Base-by-base conservation (phyloP, 2,888 invertebrate genomes). In the Drosophila formosana region DNA sequence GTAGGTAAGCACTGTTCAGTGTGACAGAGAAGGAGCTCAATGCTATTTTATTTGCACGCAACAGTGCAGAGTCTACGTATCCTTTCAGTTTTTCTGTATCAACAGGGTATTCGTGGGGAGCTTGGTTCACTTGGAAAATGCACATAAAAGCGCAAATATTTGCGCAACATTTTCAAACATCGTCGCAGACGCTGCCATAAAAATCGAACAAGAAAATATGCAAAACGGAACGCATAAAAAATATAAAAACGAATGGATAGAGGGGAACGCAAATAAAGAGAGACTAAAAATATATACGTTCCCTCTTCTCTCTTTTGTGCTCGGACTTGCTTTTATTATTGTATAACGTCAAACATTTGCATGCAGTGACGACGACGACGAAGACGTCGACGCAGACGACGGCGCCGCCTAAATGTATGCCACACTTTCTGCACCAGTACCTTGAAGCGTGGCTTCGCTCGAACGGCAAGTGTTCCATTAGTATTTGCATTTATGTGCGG, bases 111-210 rank as follows among this genome's bases (percentile, higher is more conserved):
- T 9, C 1, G 3, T 8, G 39, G 13, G 5, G 18, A 18, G 57
- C 3, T 25, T 26, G 46, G 23, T 66, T 51, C 53, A 58, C 13
- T 73, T 55, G 76, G 58, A 34, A 45, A 62, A 56, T 88, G 86
- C 86, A 88, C 82, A 88, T 86, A 83, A 83, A 88, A 88, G 88
- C 82, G 82, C 82, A 88, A 82, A 82, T 82, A 82, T 82, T 88
- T 84, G 88, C 76, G 85, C 88, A 87, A 87, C 82, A 82, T 87
- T 87, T 82, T 83, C 76, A 76, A 77, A 80, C 76, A 82, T 66
- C 80, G 82, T 67, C 72, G 53, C 66, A 80, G 82, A 71, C 63
- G 64, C 25, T 45, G 64, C 72, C 82, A 87, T 87, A 84, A 84
- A 87, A 89, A 84, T 87, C 85, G 80, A 89, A 84, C 72, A 84